phyloP scores from a whole-genome alignment of 2,888 invertebrate genomes.

The Stenichneumon culpator region DNA sequence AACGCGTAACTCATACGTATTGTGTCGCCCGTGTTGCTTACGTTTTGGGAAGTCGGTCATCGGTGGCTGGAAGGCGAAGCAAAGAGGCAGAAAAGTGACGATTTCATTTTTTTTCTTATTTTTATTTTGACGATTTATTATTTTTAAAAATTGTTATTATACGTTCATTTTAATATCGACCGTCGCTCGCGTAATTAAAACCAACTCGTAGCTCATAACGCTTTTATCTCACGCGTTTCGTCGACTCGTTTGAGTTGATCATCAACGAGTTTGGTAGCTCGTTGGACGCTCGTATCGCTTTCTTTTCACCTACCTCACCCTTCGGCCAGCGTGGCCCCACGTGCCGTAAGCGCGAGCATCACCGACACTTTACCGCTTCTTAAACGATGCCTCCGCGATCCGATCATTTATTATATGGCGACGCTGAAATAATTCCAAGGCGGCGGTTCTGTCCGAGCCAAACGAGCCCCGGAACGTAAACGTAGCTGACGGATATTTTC shows the following conservation, averaged over 20 bases:
- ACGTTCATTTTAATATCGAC: not conserved
- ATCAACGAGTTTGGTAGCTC: constrained; percentile 19
- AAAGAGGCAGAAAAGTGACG: too few relatives aligned
- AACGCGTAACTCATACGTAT: too few relatives aligned
- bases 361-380: constrained; percentile 67
- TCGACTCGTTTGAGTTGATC: constrained; percentile 14
- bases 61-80: too few relatives aligned
- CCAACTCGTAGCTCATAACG: not conserved
- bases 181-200: not conserved
- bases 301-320: constrained; percentile 30
- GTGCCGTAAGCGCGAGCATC: constrained; percentile 35
- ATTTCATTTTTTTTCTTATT: too few relatives aligned
- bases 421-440: constrained; percentile 43
- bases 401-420: constrained; percentile 77
- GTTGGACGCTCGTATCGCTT: constrained; percentile 17
- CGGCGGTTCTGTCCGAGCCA: constrained; percentile 32
- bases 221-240: not conserved
- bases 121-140: too few relatives aligned
- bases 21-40: too few relatives aligned
- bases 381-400: constrained; percentile 68
- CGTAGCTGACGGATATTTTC: constrained; percentile 6
- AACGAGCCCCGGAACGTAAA: constrained; percentile 10
- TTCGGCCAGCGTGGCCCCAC: not conserved
- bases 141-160: too few relatives aligned
- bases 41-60: too few relatives aligned